Evolutionary conservation across 1,140 invertebrate species (phyloP).

Genomic region (Cyphomyrmex costatus): DNA sequence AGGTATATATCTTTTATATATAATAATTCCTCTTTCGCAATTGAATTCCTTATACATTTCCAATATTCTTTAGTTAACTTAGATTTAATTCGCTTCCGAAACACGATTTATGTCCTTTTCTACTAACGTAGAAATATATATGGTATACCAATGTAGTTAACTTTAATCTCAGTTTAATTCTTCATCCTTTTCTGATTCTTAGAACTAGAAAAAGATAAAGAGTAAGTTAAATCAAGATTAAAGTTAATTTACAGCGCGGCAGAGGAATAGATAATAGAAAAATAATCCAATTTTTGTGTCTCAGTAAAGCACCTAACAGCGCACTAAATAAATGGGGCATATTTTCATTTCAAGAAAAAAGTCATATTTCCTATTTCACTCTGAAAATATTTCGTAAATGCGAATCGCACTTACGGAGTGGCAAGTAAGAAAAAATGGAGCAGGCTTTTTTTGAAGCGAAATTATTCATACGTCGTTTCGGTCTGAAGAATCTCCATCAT

Average conservation of each 20-base stretch:
- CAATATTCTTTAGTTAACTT: not conserved
- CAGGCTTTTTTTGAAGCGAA: not conserved
- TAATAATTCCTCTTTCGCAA: not conserved
- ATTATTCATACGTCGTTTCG: conserved; percentile 60
- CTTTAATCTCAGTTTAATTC: too few relatives aligned
- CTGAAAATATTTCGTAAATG: not conserved
- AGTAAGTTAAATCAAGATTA: too few relatives aligned
- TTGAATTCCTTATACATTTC: not conserved
- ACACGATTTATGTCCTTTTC: too few relatives aligned
- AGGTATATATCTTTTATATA: not conserved
- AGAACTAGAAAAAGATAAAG: too few relatives aligned
- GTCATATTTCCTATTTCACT: not conserved
- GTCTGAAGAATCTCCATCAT: not conserved
- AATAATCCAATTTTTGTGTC: not conserved
- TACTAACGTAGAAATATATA: too few relatives aligned
- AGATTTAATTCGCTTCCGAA: conserved; percentile 4
- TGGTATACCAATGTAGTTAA: too few relatives aligned
- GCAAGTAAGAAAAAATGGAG: conserved; percentile 16
- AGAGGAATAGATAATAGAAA: too few relatives aligned
- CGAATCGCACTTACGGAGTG: not conserved
- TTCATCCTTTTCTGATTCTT: too few relatives aligned
- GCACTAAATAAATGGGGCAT: not conserved
- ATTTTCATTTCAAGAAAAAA: not conserved
- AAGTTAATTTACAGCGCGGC: too few relatives aligned
- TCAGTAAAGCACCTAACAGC: not conserved